Evolutionary conservation across 1,140 invertebrate species (phyloP).

Genomic region (Onthophagus taurus): DNA sequence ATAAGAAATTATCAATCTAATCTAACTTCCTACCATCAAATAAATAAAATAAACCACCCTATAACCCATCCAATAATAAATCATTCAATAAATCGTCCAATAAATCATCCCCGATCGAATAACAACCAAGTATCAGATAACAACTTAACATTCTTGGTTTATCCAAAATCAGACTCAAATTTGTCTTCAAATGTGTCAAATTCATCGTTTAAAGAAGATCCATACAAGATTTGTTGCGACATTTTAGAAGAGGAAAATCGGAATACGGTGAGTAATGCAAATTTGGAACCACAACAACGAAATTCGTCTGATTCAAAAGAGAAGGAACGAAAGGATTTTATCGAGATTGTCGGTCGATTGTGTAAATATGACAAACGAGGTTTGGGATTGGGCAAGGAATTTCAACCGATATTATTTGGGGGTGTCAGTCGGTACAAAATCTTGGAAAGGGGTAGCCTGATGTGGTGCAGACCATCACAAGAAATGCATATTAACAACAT

Average conservation of each 20-base stretch:
- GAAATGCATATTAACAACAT: conserved; percentile 11
- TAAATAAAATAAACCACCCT: too few species aligned
- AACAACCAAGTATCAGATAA: neutral
- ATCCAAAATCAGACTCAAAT: neutral
- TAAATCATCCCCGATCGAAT: neutral
- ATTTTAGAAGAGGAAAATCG: neutral
- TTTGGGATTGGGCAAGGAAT: conserved; percentile 5
- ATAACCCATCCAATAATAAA: too few species aligned
- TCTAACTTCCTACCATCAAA: too few species aligned
- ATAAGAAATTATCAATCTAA: too few species aligned
- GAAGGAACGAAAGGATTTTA: conserved; percentile 7
- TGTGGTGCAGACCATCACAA: conserved; percentile 11
- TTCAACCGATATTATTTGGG: conserved; percentile 5
- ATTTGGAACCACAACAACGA: neutral
- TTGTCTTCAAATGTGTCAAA: too few species aligned
- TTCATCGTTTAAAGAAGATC: too few species aligned
- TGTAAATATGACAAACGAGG: neutral
- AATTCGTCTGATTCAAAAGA: neutral
- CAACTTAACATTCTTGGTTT: neutral
- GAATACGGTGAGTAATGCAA: neutral
- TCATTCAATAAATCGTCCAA: too few species aligned
- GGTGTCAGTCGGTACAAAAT: conserved; percentile 10
- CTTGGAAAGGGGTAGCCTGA: conserved; percentile 7
- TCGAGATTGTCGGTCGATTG: conserved; percentile 2
- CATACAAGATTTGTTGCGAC: conserved; percentile 9